Conservation (phyloP, 1,140 invertebrate species). For the Lamellibrachia luymesi region DNA sequence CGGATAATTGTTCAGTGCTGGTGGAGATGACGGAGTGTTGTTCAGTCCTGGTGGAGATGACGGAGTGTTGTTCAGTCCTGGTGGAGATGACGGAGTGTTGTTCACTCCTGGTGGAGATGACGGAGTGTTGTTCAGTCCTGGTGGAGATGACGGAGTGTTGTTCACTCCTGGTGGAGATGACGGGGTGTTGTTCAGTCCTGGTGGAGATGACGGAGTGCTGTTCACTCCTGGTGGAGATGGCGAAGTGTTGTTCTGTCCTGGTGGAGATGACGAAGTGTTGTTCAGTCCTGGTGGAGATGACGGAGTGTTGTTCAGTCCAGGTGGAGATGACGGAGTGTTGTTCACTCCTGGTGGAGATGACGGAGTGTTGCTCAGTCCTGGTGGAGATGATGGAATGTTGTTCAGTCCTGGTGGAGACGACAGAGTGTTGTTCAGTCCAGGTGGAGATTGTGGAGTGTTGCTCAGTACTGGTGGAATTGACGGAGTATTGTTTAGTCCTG, state of each 20-base stretch:
- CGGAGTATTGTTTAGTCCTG: not conserved
- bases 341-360: not conserved
- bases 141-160: not conserved
- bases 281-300: not conserved
- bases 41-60: not conserved
- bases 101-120: no score
- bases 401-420: not conserved
- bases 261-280: not conserved
- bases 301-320: not conserved
- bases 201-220: not conserved
- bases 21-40: not conserved
- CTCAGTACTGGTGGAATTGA: not conserved
- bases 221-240: not conserved
- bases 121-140: not conserved
- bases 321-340: not conserved
- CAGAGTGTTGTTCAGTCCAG: not conserved
- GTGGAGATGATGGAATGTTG: no score
- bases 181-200: not conserved
- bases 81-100: not conserved
- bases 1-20: not conserved
- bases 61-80: not conserved
- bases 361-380: not conserved
- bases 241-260: not conserved
- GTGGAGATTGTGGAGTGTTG: not conserved
- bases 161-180: not conserved